These are phyloP conservation scores for Hippocampus guttulatus DNA, from an alignment of 2,113 vertebrate species.

Conservation along the genomic window DNA sequence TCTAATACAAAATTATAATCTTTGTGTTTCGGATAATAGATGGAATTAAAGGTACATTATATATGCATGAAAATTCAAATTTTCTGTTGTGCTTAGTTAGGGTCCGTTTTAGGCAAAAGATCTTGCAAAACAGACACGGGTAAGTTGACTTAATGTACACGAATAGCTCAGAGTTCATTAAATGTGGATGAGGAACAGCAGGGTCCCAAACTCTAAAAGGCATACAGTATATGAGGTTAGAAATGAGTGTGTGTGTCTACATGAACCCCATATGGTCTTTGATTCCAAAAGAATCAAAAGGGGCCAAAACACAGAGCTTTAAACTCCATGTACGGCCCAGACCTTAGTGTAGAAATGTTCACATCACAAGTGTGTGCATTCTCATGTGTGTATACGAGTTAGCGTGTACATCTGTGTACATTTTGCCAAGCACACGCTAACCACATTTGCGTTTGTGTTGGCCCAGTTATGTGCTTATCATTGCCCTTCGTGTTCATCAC, in stretches of 20 bases:
- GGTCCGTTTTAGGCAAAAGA: not conserved
- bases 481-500: not conserved
- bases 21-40: not conserved
- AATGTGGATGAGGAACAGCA: not conserved
- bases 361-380: not conserved
- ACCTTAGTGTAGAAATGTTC: not conserved
- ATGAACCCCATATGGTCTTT: conserved; percentile 8
- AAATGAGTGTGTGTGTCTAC: not conserved
- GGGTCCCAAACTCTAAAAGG: conserved; percentile 4
- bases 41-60: no score
- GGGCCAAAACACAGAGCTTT: not conserved
- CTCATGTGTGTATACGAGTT: conserved; percentile 1
- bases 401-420: not conserved
- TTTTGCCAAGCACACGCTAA: conserved; percentile 6
- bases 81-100: not conserved
- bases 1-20: not conserved
- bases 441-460: conserved; percentile 14
- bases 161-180: not conserved
- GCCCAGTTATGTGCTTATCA: conserved; percentile 31
- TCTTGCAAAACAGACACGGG: not conserved
- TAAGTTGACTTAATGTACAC: not conserved
- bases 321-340: not conserved
- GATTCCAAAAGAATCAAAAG: not conserved
- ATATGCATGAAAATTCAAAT: no score
- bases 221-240: not conserved